Evolutionary conservation across 2,113 vertebrate species (phyloP), one percentile per base, ranked within the genome.

Genomic region (Erinaceus europaeus): DNA sequence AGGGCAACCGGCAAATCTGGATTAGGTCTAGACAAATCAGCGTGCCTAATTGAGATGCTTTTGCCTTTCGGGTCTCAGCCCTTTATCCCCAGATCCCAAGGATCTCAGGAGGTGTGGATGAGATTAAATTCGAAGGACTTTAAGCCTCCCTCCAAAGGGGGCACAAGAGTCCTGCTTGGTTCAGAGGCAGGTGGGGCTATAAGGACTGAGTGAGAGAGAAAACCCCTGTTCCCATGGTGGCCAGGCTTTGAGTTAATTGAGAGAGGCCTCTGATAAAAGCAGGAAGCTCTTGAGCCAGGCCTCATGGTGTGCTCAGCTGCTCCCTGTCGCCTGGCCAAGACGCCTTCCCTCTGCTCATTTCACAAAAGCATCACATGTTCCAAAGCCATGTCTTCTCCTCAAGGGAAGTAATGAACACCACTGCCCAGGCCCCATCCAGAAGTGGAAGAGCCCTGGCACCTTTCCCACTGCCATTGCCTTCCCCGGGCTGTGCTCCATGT

Each of bases 81-180:
- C 21, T 36, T 80, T 48, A 36, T 9, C 52, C 57, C 27, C 9
- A 5, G 53, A 12, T 67, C 25, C 34, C 38, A 75, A 65, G 74
- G 65, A 50, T 87, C 68, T 86, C 52, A 62, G 57, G 15, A 64
- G 72, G 65, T 84, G 15, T 73, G 64, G 44, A 27, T 44, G 36
- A 57, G 72, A 88, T 91, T 92, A 91, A 67, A 86, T 72, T 82
- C 85, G 40, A 62, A 32, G 53, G 4, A 34, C 27, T 85, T 72
- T 62, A 86, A 85, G 50, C 71, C 61, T 82, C n/a, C 25, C 21
- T 29, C 11, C 61, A 61, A 71, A 21, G n/a, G 48, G 61, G 55
- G 34, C 32, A 32, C 13, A 11, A 9, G 67, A 71, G 59, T 82
- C 42, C 36, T 46, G 52, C 27, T 27, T 74, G 77, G 34, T 73